These are phyloP conservation scores for Platerodrilus igneus DNA, from an alignment of 2,888 invertebrate species.

Conservation along the genomic window DNA sequence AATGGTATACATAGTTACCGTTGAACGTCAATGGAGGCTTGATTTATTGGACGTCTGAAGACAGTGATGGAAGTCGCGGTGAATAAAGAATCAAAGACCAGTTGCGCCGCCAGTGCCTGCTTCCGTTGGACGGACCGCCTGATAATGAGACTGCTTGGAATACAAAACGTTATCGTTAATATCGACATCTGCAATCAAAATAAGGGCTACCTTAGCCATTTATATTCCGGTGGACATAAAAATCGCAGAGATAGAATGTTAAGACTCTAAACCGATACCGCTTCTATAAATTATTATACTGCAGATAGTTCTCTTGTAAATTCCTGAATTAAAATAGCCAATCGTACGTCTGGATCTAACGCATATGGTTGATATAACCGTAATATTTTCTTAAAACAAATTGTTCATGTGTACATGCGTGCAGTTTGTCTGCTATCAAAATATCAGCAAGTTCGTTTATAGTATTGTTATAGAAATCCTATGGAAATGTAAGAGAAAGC, in stretches of 20 bases:
- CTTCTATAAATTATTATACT: slow-evolving; percentile 11
- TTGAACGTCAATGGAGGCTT: slow-evolving; percentile 39
- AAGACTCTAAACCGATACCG: slow-evolving; percentile 11
- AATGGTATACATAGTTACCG: slow-evolving; percentile 45
- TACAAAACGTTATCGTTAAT: slow-evolving; percentile 35
- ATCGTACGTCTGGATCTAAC: no score
- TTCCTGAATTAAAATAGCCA: no score
- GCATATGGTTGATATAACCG: no score
- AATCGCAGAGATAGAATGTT: slow-evolving; percentile 9
- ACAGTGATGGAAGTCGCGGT: slow-evolving; percentile 49
- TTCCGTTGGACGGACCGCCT: slow-evolving; percentile 33
- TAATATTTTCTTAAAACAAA: no score
- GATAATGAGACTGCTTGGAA: slow-evolving; percentile 35
- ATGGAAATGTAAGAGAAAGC: no score
- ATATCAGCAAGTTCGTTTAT: no score
- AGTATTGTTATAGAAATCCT: no score
- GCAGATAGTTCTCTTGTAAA: no score
- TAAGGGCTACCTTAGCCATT: slow-evolving; percentile 21
- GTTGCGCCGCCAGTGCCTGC: slow-evolving; percentile 33
- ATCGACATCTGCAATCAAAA: slow-evolving; percentile 40
- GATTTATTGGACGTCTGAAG: slow-evolving; percentile 46
- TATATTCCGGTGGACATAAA: slow-evolving; percentile 15
- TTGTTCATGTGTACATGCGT: no score
- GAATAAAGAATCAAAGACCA: slow-evolving; percentile 46
- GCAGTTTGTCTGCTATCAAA: no score